Conservation (phyloP, 2,888 invertebrate genomes). For the Diogma glabrata region DNA sequence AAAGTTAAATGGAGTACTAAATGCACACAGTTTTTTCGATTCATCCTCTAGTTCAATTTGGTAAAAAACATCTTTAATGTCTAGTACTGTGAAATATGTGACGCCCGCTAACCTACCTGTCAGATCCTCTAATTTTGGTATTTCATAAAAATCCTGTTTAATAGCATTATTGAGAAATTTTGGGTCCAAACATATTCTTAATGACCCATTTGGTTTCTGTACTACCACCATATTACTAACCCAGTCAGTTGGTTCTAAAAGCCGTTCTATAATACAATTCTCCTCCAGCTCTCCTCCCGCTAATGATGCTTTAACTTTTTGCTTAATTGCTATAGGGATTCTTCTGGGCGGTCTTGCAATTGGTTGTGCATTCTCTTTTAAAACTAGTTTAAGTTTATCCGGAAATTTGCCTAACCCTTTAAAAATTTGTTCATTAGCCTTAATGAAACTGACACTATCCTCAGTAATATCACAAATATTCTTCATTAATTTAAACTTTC, state of each 20-base stretch:
- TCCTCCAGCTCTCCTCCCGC: neutral
- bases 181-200: neutral
- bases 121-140: neutral
- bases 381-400: neutral
- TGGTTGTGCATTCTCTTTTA: slow-evolving; percentile 1
- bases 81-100: neutral
- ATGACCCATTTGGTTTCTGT: too few species aligned
- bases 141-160: neutral
- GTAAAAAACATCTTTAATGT: neutral
- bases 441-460: neutral
- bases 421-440: neutral
- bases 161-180: too few species aligned
- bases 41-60: neutral
- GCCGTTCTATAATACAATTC: too few species aligned
- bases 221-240: too few species aligned
- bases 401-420: neutral
- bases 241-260: neutral
- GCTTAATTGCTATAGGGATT: neutral
- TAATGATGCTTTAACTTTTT: neutral
- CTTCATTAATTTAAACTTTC: neutral
- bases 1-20: too few species aligned
- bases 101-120: neutral
- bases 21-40: neutral
- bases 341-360: neutral
- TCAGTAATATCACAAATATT: neutral